These are phyloP conservation scores for Venturia canescens DNA, from an alignment of 1,140 invertebrate genomes.

Conservation along the genomic window DNA sequence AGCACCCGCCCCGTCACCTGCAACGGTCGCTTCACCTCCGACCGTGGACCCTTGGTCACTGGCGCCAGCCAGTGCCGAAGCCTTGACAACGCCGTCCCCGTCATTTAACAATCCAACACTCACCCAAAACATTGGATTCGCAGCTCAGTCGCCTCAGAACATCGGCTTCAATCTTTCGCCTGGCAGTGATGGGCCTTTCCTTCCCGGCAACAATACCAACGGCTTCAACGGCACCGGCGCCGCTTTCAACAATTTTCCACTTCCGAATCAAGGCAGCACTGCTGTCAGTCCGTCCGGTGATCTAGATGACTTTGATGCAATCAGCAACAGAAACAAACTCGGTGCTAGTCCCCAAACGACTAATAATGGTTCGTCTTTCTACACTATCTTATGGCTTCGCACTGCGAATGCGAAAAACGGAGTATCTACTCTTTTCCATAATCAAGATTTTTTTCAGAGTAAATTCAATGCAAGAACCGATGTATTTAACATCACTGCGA, in stretches of 20 bases:
- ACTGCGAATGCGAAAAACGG: no score
- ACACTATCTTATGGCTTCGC: no score
- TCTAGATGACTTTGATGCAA: conserved; percentile 90
- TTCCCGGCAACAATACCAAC: conserved; percentile 64
- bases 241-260: conserved; percentile 67
- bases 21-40: conserved; percentile 64
- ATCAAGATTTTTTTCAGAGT: no score
- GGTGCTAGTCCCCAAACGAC: conserved; percentile 71
- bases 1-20: conserved; percentile 66
- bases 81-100: conserved; percentile 57
- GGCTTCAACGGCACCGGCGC: conserved; percentile 69
- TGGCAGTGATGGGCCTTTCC: conserved; percentile 61
- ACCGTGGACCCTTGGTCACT: conserved; percentile 77
- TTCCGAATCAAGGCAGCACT: conserved; percentile 61
- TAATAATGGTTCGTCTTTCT: conserved; percentile 71
- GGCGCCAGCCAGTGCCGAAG: conserved; percentile 67
- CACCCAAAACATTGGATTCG: conserved; percentile 64
- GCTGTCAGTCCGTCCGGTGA: conserved; percentile 81
- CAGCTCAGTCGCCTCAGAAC: conserved; percentile 66
- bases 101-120: conserved; percentile 64
- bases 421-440: no score
- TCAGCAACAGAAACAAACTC: conserved; percentile 82
- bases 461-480: no score
- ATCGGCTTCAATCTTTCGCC: conserved; percentile 70
- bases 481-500: no score